These are phyloP conservation scores for Notospermus geniculatus DNA, from an alignment of 1,140 invertebrate species.

Conservation along the genomic window DNA sequence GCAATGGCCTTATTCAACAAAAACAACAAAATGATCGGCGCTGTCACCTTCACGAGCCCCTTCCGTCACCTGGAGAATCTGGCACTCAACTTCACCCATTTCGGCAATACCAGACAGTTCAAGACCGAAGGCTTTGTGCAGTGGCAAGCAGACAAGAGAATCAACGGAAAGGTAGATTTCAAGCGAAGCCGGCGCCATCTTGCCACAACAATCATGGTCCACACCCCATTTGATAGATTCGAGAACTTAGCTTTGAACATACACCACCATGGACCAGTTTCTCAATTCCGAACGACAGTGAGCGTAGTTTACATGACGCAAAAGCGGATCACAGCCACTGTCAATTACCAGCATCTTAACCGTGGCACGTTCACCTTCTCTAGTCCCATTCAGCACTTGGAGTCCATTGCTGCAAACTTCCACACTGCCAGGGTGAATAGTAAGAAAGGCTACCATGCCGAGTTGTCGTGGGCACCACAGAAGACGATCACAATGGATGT, in stretches of 20 bases:
- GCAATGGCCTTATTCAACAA: not conserved
- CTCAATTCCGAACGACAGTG: not conserved
- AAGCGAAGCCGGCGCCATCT: not conserved
- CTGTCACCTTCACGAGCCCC: not conserved
- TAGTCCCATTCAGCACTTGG: not conserved
- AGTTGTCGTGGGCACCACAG: conserved; percentile 1
- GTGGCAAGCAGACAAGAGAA: not conserved
- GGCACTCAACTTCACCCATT: not conserved
- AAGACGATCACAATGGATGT: not conserved
- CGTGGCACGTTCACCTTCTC: not conserved
- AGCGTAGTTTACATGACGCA: conserved; percentile 3
- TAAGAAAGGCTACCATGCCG: not conserved
- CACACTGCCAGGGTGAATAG: not conserved
- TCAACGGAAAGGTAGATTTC: conserved; percentile 5
- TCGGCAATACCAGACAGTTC: not conserved
- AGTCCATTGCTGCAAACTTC: not conserved
- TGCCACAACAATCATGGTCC: conserved; percentile 11
- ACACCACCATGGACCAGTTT: not conserved
- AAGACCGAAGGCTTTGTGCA: not conserved
- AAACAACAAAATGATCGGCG: not conserved
- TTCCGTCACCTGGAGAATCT: not conserved
- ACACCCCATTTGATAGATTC: conserved; percentile 18
- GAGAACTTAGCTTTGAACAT: conserved; percentile 17
- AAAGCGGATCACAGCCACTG: not conserved
- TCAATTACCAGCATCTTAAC: not conserved